Conservation (phyloP, 2,888 invertebrate species). For the Lasioglossum oenotherae region DNA sequence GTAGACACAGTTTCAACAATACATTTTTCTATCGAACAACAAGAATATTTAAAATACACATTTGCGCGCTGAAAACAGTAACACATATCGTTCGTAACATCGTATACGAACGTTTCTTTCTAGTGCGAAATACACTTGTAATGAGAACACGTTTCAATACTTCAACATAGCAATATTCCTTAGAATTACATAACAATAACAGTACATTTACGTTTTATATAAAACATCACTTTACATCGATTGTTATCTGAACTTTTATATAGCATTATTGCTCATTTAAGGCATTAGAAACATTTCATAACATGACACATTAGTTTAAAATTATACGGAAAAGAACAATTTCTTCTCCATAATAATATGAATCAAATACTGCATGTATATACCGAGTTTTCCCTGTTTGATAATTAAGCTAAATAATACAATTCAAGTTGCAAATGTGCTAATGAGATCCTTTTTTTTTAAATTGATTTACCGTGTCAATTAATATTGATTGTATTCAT, state of each 20-base stretch:
- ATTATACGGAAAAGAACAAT: neutral
- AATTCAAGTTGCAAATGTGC: conserved; percentile 13
- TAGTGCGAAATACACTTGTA: conserved; percentile 32
- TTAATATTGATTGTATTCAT: conserved; percentile 22
- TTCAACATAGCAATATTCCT: conserved; percentile 34
- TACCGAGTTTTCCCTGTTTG: neutral
- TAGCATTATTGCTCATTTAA: conserved; percentile 9
- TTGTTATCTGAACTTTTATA: conserved; percentile 33
- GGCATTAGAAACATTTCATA: conserved; percentile 6
- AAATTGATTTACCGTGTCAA: conserved; percentile 5
- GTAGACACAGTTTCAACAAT: conserved; percentile 61
- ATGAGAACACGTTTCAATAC: conserved; percentile 32
- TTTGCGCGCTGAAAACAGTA: conserved; percentile 34
- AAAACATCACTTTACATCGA: conserved; percentile 25
- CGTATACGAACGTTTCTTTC: conserved; percentile 12
- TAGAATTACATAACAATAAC: conserved; percentile 52
- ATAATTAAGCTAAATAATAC: conserved; percentile 21
- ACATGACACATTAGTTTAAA: neutral
- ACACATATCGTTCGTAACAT: conserved; percentile 22
- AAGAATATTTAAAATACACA: conserved; percentile 60
- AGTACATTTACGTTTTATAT: conserved; percentile 31
- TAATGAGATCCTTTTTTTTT: conserved; percentile 9
- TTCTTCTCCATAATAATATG: conserved; percentile 5
- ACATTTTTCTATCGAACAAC: conserved; percentile 45
- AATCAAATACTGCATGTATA: conserved; percentile 4